These are phyloP conservation scores for Lochmaea crataegi DNA, from an alignment of 2,888 invertebrate species.

Conservation along the genomic window DNA sequence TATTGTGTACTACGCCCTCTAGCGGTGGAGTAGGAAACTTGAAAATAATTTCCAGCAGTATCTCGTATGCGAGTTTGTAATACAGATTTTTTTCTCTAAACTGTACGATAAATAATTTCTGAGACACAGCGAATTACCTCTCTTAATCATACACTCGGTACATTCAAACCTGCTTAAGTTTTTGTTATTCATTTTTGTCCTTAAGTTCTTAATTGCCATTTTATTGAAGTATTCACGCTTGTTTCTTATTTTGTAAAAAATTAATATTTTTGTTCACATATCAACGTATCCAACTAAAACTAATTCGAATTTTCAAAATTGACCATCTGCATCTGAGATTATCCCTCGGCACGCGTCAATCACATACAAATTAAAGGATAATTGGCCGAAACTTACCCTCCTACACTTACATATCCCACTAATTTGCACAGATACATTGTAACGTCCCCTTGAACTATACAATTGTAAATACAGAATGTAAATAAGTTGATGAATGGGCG, in stretches of 20 bases:
- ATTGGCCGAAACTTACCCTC: slow-evolving; percentile 24
- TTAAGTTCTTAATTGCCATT: too few relatives aligned
- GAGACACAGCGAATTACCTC: too few relatives aligned
- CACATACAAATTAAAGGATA: slow-evolving; percentile 24
- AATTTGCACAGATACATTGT: slow-evolving; percentile 22
- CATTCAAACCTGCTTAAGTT: too few relatives aligned
- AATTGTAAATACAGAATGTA: slow-evolving; percentile 27
- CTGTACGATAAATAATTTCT: too few relatives aligned
- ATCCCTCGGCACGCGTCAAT: slow-evolving; percentile 14
- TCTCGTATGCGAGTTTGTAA: too few relatives aligned
- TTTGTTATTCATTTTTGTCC: too few relatives aligned
- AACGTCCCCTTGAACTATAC: slow-evolving; percentile 16
- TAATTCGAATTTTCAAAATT: slow-evolving; percentile 6
- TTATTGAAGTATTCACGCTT: too few relatives aligned
- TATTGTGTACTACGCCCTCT: too few relatives aligned
- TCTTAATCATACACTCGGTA: too few relatives aligned
- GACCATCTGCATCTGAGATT: slow-evolving; percentile 25
- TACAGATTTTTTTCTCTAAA: too few relatives aligned
- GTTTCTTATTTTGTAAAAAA: background rate
- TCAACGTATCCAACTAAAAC: background rate
- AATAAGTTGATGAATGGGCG: slow-evolving; percentile 22
- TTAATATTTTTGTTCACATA: background rate
- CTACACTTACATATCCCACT: slow-evolving; percentile 7
- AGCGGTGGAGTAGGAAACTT: too few relatives aligned
- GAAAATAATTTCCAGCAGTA: too few relatives aligned